Conservation (phyloP, 2,113 vertebrate species). For the Cochlearius cochlearius region DNA sequence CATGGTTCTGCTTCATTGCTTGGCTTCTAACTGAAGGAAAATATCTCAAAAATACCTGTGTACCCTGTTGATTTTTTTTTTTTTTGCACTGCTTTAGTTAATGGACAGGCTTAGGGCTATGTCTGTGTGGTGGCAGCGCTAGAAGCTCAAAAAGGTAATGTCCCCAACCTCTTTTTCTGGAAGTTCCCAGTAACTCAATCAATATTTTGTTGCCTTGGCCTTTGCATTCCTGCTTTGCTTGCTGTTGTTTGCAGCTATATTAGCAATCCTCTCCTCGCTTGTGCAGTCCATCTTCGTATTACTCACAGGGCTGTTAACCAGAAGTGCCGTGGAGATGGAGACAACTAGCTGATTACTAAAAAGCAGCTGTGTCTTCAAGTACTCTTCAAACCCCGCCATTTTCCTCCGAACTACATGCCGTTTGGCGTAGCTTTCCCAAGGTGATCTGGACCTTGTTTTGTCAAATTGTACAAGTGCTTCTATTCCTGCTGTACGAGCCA, state of each 20-base stretch:
- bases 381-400: not conserved
- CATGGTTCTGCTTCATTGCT: not conserved
- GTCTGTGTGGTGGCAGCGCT: not conserved
- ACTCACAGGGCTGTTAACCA: conserved; percentile 26
- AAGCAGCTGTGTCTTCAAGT: conserved; percentile 38
- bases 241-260: conserved; percentile 9
- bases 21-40: not conserved
- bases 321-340: conserved; percentile 45
- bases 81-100: not conserved
- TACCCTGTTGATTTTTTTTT: not conserved
- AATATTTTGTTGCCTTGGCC: not conserved
- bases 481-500: not conserved
- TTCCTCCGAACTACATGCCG: not conserved
- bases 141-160: not conserved
- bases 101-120: not conserved
- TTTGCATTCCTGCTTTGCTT: not conserved
- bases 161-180: not conserved
- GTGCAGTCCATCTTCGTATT: not conserved
- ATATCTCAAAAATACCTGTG: not conserved
- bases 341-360: conserved; percentile 17
- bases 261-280: not conserved
- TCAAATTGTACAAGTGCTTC: conserved; percentile 21
- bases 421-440: conserved; percentile 14
- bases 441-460: not conserved
- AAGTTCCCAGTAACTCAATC: not conserved